A percentile compares a stretch with the other conserved stretches of the same genome.
Evolutionary conservation across 2,113 vertebrate species (phyloP).

Genomic region (Rhinoderma darwinii): DNA sequence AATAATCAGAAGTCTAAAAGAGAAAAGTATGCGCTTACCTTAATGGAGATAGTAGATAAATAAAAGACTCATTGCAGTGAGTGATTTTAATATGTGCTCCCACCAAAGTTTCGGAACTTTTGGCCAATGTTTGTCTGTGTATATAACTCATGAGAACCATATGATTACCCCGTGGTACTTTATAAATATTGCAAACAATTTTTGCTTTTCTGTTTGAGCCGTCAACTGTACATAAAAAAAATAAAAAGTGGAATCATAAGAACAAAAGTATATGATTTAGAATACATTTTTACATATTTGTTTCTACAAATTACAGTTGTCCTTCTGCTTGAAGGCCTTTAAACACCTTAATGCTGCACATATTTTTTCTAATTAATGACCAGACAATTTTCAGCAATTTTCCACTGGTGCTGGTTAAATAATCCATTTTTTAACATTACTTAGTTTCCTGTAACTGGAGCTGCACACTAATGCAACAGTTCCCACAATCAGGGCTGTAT

Average conservation of each 20-base stretch:
- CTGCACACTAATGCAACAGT: too few relatives aligned
- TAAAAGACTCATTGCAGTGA: slow-evolving; percentile 88
- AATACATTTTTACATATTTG: too few relatives aligned
- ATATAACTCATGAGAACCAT: slow-evolving; percentile 94
- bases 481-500: too few relatives aligned
- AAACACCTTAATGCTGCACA: too few relatives aligned
- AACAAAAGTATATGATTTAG: neutral
- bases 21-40: slow-evolving; percentile 72
- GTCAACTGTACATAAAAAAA: slow-evolving; percentile 80
- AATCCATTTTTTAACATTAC: too few relatives aligned
- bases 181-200: slow-evolving; percentile 82
- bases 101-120: slow-evolving; percentile 88
- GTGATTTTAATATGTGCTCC: slow-evolving; percentile 89
- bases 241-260: neutral
- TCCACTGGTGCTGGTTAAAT: too few relatives aligned
- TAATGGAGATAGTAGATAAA: slow-evolving; percentile 93
- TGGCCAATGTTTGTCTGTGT: slow-evolving; percentile 91
- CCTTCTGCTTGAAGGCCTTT: too few relatives aligned
- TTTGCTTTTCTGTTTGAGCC: slow-evolving; percentile 87
- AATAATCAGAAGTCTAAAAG: neutral
- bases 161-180: slow-evolving; percentile 80
- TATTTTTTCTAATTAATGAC: too few relatives aligned
- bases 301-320: too few relatives aligned
- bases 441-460: too few relatives aligned
- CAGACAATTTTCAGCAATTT: too few relatives aligned